These are phyloP conservation scores for Andrena camellia DNA, from an alignment of 2,888 invertebrate species.

Conservation along the genomic window DNA sequence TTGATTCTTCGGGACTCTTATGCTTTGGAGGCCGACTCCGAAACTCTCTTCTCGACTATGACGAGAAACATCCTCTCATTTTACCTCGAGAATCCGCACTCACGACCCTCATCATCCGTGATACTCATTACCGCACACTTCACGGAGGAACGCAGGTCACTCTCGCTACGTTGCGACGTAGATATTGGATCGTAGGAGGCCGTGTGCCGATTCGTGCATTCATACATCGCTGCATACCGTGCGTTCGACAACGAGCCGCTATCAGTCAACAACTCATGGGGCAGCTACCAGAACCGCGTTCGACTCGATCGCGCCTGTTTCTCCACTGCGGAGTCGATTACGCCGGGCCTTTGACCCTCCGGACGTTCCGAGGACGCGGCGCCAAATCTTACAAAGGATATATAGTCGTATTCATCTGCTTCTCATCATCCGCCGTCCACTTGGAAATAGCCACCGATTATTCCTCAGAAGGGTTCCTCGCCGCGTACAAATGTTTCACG, in stretches of 20 bases:
- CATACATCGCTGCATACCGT: neutral
- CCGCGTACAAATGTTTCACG: constrained; percentile 41
- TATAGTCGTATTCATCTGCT: neutral
- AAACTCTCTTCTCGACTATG: neutral
- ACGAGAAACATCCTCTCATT: constrained; percentile 1
- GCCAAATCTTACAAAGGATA: constrained; percentile 8
- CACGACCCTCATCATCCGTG: neutral
- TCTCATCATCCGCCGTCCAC: constrained; percentile 3
- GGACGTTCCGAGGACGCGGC: constrained; percentile 5
- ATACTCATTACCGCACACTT: neutral
- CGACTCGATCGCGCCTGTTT: constrained; percentile 1
- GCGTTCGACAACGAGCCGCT: constrained; percentile 4
- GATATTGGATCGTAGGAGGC: constrained; percentile 12
- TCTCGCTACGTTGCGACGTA: neutral
- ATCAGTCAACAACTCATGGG: constrained; percentile 28
- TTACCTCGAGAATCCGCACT: neutral
- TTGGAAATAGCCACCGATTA: constrained; percentile 27
- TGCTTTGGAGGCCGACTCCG: neutral
- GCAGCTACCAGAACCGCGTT: constrained; percentile 24
- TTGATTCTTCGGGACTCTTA: neutral
- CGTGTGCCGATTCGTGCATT: neutral
- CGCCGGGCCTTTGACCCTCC: constrained; percentile 32
- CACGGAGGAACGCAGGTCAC: constrained; percentile 7
- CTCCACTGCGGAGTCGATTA: constrained; percentile 38
- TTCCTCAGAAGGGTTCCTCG: constrained; percentile 39